Conservation (phyloP, 2,888 invertebrate species). For the Mesochorus sp. region DNA sequence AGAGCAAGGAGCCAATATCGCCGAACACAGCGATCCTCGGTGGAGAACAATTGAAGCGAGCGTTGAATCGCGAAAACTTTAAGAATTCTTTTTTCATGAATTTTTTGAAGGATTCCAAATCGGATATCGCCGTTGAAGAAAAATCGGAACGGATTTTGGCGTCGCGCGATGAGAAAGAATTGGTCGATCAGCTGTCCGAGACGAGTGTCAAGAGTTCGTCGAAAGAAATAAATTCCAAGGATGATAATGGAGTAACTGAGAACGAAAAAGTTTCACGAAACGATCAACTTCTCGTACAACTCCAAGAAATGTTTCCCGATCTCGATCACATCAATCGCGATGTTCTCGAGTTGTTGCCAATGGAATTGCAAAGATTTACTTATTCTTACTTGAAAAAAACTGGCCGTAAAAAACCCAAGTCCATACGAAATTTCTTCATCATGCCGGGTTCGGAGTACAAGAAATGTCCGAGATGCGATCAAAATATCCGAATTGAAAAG, state of each 20-base stretch:
- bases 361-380: constrained; percentile 78
- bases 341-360: constrained; percentile 80
- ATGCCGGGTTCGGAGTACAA: constrained; percentile 81
- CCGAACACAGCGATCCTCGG: constrained; percentile 51
- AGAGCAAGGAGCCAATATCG: constrained; percentile 39
- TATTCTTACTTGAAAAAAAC: constrained; percentile 70
- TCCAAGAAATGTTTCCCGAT: constrained; percentile 82
- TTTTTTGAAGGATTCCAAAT: constrained; percentile 69
- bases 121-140: constrained; percentile 6
- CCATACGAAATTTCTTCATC: constrained; percentile 82
- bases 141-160: background rate
- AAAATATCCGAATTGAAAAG: constrained; percentile 85
- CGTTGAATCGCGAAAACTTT: constrained; percentile 68
- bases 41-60: constrained; percentile 50
- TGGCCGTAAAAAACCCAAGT: too few species aligned
- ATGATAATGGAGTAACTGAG: background rate
- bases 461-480: constrained; percentile 88
- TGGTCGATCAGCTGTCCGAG: background rate
- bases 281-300: constrained; percentile 63
- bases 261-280: constrained; percentile 2
- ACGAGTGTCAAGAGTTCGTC: background rate
- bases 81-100: constrained; percentile 79
- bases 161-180: background rate
- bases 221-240: background rate
- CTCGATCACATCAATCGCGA: constrained; percentile 80